Conservation (phyloP, 2,888 invertebrate genomes). For the Dasypolia templi region DNA sequence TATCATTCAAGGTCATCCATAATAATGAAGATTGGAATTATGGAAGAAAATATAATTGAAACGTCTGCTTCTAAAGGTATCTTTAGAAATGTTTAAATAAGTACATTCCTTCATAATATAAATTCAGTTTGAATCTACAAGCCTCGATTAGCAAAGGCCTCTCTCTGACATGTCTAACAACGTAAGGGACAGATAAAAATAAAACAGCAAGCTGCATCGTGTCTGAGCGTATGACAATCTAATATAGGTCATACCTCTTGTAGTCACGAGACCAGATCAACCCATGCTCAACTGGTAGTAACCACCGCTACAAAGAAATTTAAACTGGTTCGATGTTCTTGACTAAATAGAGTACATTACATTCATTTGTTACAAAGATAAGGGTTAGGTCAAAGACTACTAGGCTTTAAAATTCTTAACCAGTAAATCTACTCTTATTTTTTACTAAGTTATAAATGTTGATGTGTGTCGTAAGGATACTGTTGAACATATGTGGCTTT, state of each 20-base stretch:
- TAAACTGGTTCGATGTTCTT: slow-evolving; percentile 60
- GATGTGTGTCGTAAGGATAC: background rate
- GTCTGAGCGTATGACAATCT: slow-evolving; percentile 56
- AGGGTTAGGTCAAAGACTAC: slow-evolving; percentile 55
- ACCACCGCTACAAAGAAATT: slow-evolving; percentile 46
- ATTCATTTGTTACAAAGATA: slow-evolving; percentile 48
- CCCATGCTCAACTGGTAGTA: slow-evolving; percentile 60
- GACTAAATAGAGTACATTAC: slow-evolving; percentile 45
- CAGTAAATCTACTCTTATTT: slow-evolving; percentile 14
- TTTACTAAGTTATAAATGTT: background rate
- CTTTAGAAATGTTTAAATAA: background rate
- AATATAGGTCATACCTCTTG: slow-evolving; percentile 61
- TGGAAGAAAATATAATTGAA: background rate
- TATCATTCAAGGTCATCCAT: slow-evolving; percentile 19
- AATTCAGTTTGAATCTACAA: background rate
- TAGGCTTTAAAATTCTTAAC: slow-evolving; percentile 26
- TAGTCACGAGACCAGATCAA: slow-evolving; percentile 53
- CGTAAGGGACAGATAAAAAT: slow-evolving; percentile 57
- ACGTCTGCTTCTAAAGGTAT: background rate
- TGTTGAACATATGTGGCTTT: slow-evolving; percentile 1
- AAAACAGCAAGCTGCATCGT: slow-evolving; percentile 59
- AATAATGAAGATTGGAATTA: background rate
- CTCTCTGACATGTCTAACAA: slow-evolving; percentile 34
- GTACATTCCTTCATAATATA: background rate
- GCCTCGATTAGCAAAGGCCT: slow-evolving; percentile 4